These are phyloP conservation scores for Echeneis naucrates DNA, from an alignment of 2,797 vertebrate species.

Conservation along the genomic window DNA sequence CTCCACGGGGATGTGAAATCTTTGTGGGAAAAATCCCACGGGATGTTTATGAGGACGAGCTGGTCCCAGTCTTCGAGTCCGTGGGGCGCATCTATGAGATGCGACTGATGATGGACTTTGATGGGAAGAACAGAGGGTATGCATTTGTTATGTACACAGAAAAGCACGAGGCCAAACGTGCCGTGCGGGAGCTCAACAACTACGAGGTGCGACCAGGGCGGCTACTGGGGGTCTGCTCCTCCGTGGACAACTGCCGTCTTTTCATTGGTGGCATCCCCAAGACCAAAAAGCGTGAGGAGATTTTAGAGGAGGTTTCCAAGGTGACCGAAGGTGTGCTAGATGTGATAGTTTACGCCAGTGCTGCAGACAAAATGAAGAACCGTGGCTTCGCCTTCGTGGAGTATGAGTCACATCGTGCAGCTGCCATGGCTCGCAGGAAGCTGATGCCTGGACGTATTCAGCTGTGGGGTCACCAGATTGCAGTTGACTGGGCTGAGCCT, in stretches of 20 bases:
- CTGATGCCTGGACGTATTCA: constrained; percentile 98
- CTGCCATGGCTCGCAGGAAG: constrained; percentile 98
- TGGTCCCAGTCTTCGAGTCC: constrained; percentile 95
- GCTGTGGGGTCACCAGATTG: constrained; percentile 98
- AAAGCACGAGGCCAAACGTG: constrained; percentile 95
- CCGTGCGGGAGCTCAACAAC: constrained; percentile 98
- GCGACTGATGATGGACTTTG: constrained; percentile 99
- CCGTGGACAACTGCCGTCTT: constrained; percentile 98
- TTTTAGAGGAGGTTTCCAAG: constrained; percentile 97
- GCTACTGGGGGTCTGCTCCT: constrained; percentile 96
- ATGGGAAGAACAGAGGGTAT: constrained; percentile 97
- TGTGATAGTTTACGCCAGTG: constrained; percentile 98
- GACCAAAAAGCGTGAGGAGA: constrained; percentile 99
- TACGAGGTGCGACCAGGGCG: constrained; percentile 96
- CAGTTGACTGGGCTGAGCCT: constrained; percentile 98
- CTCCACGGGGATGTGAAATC: constrained; percentile 95
- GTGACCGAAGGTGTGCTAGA: constrained; percentile 98
- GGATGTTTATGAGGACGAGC: constrained; percentile 97
- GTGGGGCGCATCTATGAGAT: constrained; percentile 98
- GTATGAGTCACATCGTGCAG: constrained; percentile 97
- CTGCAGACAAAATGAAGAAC: constrained; percentile 99
- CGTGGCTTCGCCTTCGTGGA: constrained; percentile 98
- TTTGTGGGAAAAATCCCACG: constrained; percentile 99
- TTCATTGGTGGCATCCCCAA: constrained; percentile 99
- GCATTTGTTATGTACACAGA: constrained; percentile 98